phyloP scores from a whole-genome alignment of 2,888 invertebrate species.

The Parnassius glacialis region DNA sequence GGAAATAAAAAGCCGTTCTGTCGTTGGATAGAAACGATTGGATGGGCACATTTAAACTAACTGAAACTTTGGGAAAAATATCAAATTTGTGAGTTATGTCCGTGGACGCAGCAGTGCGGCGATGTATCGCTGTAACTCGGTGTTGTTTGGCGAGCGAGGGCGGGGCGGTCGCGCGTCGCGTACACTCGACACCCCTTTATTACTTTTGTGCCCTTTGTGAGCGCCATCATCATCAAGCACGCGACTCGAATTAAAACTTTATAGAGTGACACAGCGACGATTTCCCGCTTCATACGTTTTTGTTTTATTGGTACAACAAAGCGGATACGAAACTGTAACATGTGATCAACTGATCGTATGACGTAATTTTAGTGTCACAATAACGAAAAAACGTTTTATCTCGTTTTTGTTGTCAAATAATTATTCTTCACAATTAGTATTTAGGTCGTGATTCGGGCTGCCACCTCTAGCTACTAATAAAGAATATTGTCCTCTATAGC shows the following conservation, averaged over 20 bases:
- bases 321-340: conserved; percentile 39
- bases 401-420: conserved; percentile 5
- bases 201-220: conserved; percentile 71
- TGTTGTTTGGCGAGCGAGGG: conserved; percentile 33
- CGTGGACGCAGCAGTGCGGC: neutral
- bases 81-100: conserved; percentile 17
- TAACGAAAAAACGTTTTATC: conserved; percentile 3
- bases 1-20: conserved; percentile 30
- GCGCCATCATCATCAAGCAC: conserved; percentile 64
- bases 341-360: conserved; percentile 15
- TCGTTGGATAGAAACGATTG: conserved; percentile 23
- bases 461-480: too few species aligned
- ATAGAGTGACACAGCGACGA: conserved; percentile 43
- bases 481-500: too few species aligned
- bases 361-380: conserved; percentile 26
- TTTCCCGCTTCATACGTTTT: conserved; percentile 37
- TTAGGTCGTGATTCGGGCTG: too few species aligned
- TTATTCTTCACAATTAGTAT: too few species aligned
- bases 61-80: conserved; percentile 14
- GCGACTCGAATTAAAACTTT: conserved; percentile 69
- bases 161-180: conserved; percentile 43
- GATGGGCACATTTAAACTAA: conserved; percentile 8
- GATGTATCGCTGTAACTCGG: conserved; percentile 31
- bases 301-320: conserved; percentile 56
- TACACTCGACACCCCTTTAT: conserved; percentile 75